These are phyloP conservation scores for Scleropages formosus DNA, from an alignment of 2,797 vertebrate genomes.

Conservation along the genomic window DNA sequence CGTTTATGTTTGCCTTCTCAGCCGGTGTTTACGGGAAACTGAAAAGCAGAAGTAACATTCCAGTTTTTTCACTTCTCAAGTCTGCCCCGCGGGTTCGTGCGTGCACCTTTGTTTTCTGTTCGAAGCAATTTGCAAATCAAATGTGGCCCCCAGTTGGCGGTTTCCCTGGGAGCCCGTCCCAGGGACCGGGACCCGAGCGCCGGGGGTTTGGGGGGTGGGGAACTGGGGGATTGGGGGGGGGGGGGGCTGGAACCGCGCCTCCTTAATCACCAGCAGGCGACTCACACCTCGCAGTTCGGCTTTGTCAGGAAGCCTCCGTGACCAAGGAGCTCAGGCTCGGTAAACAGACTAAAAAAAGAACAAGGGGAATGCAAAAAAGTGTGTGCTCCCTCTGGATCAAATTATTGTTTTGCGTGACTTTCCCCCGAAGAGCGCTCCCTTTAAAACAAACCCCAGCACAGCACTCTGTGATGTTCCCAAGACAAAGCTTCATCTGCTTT, in stretches of 20 bases:
- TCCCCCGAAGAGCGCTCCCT: slow-evolving; percentile 32
- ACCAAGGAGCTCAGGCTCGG: slow-evolving; percentile 38
- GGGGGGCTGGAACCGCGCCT: slow-evolving; percentile 36
- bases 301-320: slow-evolving; percentile 39
- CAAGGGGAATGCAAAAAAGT: slow-evolving; percentile 40
- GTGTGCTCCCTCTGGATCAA: slow-evolving; percentile 45
- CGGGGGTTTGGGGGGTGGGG: background rate
- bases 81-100: slow-evolving; percentile 42
- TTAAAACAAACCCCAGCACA: slow-evolving; percentile 29
- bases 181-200: background rate
- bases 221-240: too few relatives aligned
- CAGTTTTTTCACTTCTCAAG: slow-evolving; percentile 46
- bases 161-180: slow-evolving; percentile 10
- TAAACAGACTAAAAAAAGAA: slow-evolving; percentile 39
- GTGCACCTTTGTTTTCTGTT: slow-evolving; percentile 50
- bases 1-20: slow-evolving; percentile 38
- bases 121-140: slow-evolving; percentile 59
- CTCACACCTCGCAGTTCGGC: slow-evolving; percentile 26
- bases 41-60: slow-evolving; percentile 34
- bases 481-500: background rate
- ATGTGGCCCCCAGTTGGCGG: slow-evolving; percentile 42
- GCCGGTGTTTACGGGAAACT: slow-evolving; percentile 44
- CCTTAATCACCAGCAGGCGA: slow-evolving; percentile 36
- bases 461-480: slow-evolving; percentile 42
- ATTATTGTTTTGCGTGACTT: slow-evolving; percentile 45